These are phyloP conservation scores for Pipistrellus kuhlii DNA, from an alignment of 2,797 vertebrate genomes.

Conservation along the genomic window DNA sequence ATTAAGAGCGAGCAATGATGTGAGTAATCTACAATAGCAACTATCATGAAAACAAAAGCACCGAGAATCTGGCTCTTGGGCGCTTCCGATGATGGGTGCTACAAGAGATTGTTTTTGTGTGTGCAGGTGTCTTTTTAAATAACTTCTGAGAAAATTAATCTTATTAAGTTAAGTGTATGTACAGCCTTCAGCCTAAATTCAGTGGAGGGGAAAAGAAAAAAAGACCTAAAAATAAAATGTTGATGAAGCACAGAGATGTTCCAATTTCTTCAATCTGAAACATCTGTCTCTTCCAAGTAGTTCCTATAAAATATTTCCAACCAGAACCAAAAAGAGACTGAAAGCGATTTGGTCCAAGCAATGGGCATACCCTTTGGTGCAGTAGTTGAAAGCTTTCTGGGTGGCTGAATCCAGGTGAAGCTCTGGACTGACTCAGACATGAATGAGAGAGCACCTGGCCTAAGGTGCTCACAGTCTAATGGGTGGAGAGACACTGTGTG, in stretches of 20 bases:
- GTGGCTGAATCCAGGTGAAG: not conserved
- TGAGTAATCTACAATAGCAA: not conserved
- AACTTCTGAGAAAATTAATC: not conserved
- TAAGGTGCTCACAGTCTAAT: not conserved
- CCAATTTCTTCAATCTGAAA: not conserved
- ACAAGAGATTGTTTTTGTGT: not conserved
- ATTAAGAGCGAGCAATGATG: not conserved
- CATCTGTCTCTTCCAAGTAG: not conserved
- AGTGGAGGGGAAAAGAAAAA: conserved; percentile 1
- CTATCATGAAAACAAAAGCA: not conserved
- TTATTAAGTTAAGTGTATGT: not conserved
- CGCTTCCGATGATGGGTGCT: not conserved
- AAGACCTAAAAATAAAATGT: not conserved
- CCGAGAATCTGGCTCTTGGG: not conserved
- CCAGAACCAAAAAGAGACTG: not conserved
- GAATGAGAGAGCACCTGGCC: not conserved
- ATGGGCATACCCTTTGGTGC: not conserved
- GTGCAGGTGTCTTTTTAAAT: not conserved
- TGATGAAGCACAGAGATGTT: not conserved
- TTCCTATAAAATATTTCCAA: conserved; percentile 13
- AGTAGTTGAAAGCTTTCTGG: not conserved
- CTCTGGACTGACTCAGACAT: not conserved
- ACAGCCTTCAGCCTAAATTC: conserved; percentile 18
- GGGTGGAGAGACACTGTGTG: not conserved
- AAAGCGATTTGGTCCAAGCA: not conserved